A percentile compares a stretch with the other conserved stretches of the same genome.
These are phyloP conservation scores for Brachionus manjavacas DNA, from an alignment of 1,140 invertebrate genomes.

Conservation along the genomic window DNA sequence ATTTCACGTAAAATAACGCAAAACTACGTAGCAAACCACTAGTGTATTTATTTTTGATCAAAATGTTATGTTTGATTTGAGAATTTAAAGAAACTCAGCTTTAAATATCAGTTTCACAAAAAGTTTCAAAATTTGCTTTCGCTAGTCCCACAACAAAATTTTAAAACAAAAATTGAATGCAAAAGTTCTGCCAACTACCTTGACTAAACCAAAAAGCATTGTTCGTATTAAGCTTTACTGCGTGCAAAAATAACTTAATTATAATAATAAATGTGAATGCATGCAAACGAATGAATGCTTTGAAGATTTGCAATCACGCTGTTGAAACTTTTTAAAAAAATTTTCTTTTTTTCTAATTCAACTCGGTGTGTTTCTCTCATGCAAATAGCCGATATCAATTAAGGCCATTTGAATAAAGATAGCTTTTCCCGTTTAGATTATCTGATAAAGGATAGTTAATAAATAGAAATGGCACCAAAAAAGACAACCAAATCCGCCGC, in stretches of 20 bases:
- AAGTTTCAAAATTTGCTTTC: neutral
- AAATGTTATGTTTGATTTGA: neutral
- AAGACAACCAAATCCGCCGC: conserved; percentile 1
- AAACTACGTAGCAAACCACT: too few relatives aligned
- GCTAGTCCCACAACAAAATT: neutral
- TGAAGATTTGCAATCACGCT: conserved; percentile 15
- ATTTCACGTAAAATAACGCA: too few relatives aligned
- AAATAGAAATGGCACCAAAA: conserved; percentile 31
- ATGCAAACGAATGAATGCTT: conserved; percentile 17
- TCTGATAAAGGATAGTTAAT: conserved; percentile 20
- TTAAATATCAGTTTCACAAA: neutral
- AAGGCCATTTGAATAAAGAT: neutral
- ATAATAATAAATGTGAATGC: conserved; percentile 39
- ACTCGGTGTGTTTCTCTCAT: neutral
- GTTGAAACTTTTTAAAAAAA: conserved; percentile 19
- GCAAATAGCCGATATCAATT: neutral
- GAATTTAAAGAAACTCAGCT: neutral
- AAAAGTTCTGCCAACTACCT: conserved; percentile 5
- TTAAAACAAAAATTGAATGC: neutral
- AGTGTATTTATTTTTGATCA: neutral
- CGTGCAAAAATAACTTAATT: neutral
- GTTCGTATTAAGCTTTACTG: neutral
- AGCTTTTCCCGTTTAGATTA: neutral
- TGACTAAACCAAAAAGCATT: conserved; percentile 8
- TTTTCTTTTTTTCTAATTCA: neutral